Conservation (phyloP, 1,140 invertebrate species). For the Drusus annulatus region DNA sequence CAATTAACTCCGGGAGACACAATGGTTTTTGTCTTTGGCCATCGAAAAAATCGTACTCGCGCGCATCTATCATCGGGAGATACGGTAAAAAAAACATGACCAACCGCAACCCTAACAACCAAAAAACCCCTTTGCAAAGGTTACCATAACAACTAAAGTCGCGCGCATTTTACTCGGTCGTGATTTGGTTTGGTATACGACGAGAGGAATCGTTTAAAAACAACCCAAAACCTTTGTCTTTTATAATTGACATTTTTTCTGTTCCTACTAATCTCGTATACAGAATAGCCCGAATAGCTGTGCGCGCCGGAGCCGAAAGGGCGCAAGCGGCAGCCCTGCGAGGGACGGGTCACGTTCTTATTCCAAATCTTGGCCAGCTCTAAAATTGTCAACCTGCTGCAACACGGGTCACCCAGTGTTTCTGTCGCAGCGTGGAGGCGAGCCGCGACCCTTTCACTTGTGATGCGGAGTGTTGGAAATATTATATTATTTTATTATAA, state of each 20-base stretch:
- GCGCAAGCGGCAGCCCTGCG: not conserved
- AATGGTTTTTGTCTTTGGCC: constrained; percentile 53
- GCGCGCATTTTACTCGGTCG: not conserved
- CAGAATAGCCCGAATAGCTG: constrained; percentile 50
- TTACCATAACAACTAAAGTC: not conserved
- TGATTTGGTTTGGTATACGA: not conserved
- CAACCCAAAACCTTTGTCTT: constrained; percentile 59
- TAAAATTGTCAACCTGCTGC: constrained; percentile 57
- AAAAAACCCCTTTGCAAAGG: not conserved
- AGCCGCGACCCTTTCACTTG: not conserved
- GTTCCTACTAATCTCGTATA: constrained; percentile 59
- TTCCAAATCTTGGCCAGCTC: constrained; percentile 29
- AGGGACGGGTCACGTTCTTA: constrained; percentile 42
- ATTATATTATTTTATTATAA: constrained; percentile 3
- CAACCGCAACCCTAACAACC: not conserved
- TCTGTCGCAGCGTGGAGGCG: constrained; percentile 17
- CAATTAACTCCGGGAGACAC: constrained; percentile 54
- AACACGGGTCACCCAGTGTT: constrained; percentile 58
- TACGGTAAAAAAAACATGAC: not conserved
- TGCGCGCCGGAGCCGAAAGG: not conserved
- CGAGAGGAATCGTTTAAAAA: constrained; percentile 47
- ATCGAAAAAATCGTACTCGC: constrained; percentile 45
- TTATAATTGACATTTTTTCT: constrained; percentile 60
- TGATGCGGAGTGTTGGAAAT: constrained; percentile 20
- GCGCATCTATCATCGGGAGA: constrained; percentile 50